Percentiles rank a stretch among this genome's conserved stretches.
Conservation (phyloP, 2,888 invertebrate genomes). For the Itoplectis maculator region DNA sequence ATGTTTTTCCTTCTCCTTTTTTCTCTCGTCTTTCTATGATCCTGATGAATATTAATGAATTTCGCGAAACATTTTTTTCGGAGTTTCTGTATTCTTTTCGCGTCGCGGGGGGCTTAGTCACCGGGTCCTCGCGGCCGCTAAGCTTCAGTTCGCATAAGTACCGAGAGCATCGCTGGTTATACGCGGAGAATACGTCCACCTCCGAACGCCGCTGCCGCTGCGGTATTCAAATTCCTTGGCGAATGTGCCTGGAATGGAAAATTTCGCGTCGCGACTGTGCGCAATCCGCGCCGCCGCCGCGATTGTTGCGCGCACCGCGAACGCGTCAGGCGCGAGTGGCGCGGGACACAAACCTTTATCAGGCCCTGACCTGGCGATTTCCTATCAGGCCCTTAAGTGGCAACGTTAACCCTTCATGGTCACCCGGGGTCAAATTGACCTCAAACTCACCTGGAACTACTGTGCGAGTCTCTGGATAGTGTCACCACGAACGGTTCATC, state of each 20-base stretch:
- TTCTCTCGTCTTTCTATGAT: conserved; percentile 76
- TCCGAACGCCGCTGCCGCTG: too few relatives aligned
- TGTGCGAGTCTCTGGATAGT: too few relatives aligned
- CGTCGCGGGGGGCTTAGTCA: conserved; percentile 83
- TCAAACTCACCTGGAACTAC: too few relatives aligned
- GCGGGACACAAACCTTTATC: too few relatives aligned
- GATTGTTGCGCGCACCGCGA: conserved; percentile 45
- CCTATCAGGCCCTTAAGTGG: too few relatives aligned
- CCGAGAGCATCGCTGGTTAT: conserved; percentile 32
- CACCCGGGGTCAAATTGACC: too few relatives aligned
- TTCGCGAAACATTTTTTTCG: conserved; percentile 74
- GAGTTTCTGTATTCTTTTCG: conserved; percentile 82
- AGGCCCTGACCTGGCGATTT: too few relatives aligned
- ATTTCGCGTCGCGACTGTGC: conserved; percentile 64
- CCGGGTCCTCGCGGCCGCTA: conserved; percentile 70
- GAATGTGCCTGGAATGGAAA: conserved; percentile 81
- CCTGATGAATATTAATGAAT: conserved; percentile 83
- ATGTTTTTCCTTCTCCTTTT: conserved; percentile 77
- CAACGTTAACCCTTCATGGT: too few relatives aligned
- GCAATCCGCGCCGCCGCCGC: too few relatives aligned
- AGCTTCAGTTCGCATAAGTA: conserved; percentile 20
- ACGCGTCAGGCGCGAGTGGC: too few relatives aligned
- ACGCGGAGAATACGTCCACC: conserved; percentile 77
- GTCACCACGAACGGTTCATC: too few relatives aligned
- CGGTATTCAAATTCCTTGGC: conserved; percentile 81